Base-by-base conservation (phyloP, 2,113 vertebrate species). In the Muntiacus reevesi region DNA sequence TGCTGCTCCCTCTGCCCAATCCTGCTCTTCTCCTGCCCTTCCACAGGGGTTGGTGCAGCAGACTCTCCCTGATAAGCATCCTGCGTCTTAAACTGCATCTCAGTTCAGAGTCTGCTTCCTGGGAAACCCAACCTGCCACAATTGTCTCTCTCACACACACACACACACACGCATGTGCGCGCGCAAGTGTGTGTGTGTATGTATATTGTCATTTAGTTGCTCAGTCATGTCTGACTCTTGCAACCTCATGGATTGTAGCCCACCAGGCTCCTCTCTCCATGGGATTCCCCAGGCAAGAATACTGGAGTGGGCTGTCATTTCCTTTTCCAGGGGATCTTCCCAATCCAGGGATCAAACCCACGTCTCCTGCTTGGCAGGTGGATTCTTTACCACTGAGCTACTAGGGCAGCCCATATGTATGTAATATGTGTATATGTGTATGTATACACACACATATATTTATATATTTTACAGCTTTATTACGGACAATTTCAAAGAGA, bases 401-500 rank as follows among this genome's bases (percentile, higher is more conserved):
- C 36, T 27, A 12, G 6, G 36, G 71, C 71, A 76, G 71, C 71
- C 71, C 71, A 76, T 76, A 14, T 76, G 36, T 76, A 14, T 76
- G 71, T 76, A 43, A 76, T 76, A 43, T 76, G 36, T 76, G 23
- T 76, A 43, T 76, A 43, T 76, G 71, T 76, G 36, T 43, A 76
- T 43, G 36, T 43, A 43, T 27, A 79, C 28, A 33, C 19, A 52
- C 47, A 36, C 19, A 11, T 10, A 36, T 30, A 62, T 45, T 47
- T 45, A 47, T 45, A 36, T 11, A 25, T 47, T 59, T 62, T 8
- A 57, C 54, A 43, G 50, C 7, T 92, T 93, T 90, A 52, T 87
- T 92, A 28, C 54, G 86, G 36, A 87, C 47, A 92, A 76, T n/a
- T 87, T 94, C 47, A 92, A 89, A 86, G 8, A 45, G 43, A 86